Evolutionary conservation across 1,140 invertebrate genomes (phyloP).

Genomic region (Hycleus phaleratus): DNA sequence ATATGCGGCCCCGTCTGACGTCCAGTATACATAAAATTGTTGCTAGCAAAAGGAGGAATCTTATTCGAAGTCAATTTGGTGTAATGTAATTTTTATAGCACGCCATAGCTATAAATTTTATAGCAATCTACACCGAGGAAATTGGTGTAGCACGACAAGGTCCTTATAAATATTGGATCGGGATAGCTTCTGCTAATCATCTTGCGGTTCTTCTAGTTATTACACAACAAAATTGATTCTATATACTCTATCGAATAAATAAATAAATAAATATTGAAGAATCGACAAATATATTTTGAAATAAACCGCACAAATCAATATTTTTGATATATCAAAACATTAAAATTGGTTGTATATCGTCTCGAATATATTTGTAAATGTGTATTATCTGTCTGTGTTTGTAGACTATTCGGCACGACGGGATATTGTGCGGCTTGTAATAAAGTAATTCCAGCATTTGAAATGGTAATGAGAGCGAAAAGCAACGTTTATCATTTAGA

Average conservation of each 20-base stretch:
- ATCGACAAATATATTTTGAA: too few species aligned
- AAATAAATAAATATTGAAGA: too few species aligned
- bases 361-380: too few species aligned
- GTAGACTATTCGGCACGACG: slow-evolving; percentile 84
- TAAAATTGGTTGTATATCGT: too few species aligned
- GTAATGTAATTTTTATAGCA: slow-evolving; percentile 37
- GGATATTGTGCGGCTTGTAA: slow-evolving; percentile 87
- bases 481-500: slow-evolving; percentile 93
- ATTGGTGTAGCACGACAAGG: slow-evolving; percentile 31
- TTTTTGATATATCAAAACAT: too few species aligned
- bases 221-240: not conserved
- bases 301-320: too few species aligned
- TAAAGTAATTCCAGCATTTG: slow-evolving; percentile 91
- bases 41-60: slow-evolving; percentile 21
- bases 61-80: slow-evolving; percentile 34
- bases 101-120: slow-evolving; percentile 33
- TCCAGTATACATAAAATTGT: slow-evolving; percentile 16
- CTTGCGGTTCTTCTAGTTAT: slow-evolving; percentile 12
- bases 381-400: slow-evolving; percentile 12
- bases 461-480: slow-evolving; percentile 95
- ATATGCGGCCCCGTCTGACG: too few species aligned
- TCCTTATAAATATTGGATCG: slow-evolving; percentile 30
- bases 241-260: too few species aligned
- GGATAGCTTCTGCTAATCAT: slow-evolving; percentile 25
- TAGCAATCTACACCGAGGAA: slow-evolving; percentile 32